A percentile compares a stretch with the other conserved stretches of the same genome.
phyloP scores from a whole-genome alignment of 1,140 invertebrate genomes.

The Meloidogyne hapla region DNA sequence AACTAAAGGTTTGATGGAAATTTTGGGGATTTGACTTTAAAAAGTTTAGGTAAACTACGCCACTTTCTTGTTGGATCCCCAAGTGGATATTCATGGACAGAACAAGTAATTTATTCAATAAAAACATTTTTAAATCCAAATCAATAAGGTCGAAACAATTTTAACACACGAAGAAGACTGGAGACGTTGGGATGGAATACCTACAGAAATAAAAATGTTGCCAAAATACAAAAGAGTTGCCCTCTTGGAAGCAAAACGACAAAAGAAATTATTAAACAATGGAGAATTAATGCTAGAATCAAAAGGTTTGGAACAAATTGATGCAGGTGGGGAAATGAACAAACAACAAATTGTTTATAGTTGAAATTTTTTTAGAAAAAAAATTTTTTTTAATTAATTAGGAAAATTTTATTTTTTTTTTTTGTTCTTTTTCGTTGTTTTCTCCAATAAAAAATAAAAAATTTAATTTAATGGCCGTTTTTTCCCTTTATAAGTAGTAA shows the following conservation, averaged over 20 bases:
- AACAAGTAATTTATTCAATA: conserved; percentile 41
- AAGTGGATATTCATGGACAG: conserved; percentile 61
- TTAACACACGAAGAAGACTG: conserved; percentile 49
- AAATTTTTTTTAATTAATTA: no score
- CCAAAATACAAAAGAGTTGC: conserved; percentile 45
- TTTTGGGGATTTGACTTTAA: no score
- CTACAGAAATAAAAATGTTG: conserved; percentile 58
- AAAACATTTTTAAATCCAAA: neutral
- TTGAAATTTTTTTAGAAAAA: no score
- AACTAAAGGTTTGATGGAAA: conserved; percentile 4
- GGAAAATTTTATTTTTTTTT: no score
- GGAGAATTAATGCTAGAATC: neutral
- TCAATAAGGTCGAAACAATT: conserved; percentile 58
- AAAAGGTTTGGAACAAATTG: neutral
- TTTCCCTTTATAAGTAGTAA: no score
- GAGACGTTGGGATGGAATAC: conserved; percentile 43
- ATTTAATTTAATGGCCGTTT: no score
- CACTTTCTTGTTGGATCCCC: conserved; percentile 63
- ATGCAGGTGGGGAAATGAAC: neutral
- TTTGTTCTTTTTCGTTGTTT: no score
- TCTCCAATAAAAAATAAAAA: no score
- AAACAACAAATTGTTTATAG: neutral
- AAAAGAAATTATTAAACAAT: neutral
- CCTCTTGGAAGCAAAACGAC: conserved; percentile 27
- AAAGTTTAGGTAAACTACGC: conserved; percentile 57